Evolutionary conservation across 1,140 invertebrate genomes (phyloP), one percentile per base, ranked within the genome.

Genomic region (Brachionus rotundiformis): DNA sequence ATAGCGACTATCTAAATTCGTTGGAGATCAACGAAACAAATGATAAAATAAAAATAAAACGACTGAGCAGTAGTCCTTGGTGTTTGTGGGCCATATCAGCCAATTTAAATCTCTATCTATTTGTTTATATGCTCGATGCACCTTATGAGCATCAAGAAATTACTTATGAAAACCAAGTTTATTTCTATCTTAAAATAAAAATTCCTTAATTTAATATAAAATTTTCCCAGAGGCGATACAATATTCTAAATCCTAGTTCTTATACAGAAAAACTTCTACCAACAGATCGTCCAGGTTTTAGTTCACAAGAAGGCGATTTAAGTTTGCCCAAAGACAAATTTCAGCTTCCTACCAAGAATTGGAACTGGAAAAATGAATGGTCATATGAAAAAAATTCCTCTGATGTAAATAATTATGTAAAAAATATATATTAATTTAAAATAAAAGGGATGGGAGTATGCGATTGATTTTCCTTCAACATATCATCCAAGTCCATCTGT

Each of bases 371-470:
- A 79, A 39, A 47, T 39, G 49, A 79, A 4, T 79, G 76, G 76
- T 25, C 16, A 16, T 63, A 79, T 63, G 76, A 79, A 63, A 25
- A 41, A 33, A 79, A 54, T 31, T 29, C 76, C 7, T 36, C 76
- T 36, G 59, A 79, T 59, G 76, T 79, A 77, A 29, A 27, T 23
- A n/a, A 11, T n/a, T 23, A 10, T 44, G 10, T 0, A 63, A 63
- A 63, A 5, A 63, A 29, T 13, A 63, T 75, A n/a, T 39, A 71
- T 16, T 39, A 8, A 71, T 7, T 16, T 29, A 13, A 59, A 29
- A 36, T 33, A 19, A 59, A 59, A 79, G 76, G 76, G 76, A 7
- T 79, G 76, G 76, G 47, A 79, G n/a, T 79, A 79, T 59, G 11
- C 76, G 0, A 33, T 79, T 13, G 59, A 79, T 59, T 79, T 79